These are phyloP conservation scores for Nyctibius grandis DNA, from an alignment of 2,797 vertebrate species.

Conservation along the genomic window DNA sequence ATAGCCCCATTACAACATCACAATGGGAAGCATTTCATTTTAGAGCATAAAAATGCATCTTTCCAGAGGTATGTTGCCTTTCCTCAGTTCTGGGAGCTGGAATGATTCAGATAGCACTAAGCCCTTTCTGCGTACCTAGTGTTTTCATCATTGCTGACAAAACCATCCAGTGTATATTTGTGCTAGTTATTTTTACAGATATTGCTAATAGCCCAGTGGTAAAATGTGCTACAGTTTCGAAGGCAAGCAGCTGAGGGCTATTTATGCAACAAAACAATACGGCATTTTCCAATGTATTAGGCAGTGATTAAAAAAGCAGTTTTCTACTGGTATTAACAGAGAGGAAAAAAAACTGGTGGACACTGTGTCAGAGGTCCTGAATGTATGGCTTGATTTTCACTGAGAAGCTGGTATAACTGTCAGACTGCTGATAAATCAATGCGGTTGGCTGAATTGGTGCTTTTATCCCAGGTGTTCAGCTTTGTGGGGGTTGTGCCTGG, in stretches of 20 bases:
- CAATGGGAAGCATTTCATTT: conserved; percentile 23
- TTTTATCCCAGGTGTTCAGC: conserved; percentile 94
- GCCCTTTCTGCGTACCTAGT: not conserved
- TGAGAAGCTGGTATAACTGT: not conserved
- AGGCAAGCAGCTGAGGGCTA: not conserved
- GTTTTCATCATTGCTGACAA: conserved; percentile 15
- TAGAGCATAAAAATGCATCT: not conserved
- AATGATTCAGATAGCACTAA: not conserved
- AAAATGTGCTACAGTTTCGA: not conserved
- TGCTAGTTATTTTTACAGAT: not conserved
- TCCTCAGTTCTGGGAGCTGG: not conserved
- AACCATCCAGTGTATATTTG: conserved; percentile 55
- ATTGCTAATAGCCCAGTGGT: not conserved
- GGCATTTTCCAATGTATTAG: not conserved
- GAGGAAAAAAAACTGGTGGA: not conserved
- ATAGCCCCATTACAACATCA: not conserved
- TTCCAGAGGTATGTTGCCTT: not conserved
- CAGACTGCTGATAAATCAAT: conserved; percentile 92
- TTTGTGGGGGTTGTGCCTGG: conserved; percentile 85
- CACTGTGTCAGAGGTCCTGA: not conserved
- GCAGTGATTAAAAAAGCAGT: not conserved
- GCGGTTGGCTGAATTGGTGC: conserved; percentile 88
- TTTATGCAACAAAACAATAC: not conserved
- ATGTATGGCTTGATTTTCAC: not conserved
- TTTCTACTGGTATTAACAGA: not conserved